Conservation (phyloP, 37 sponge, comb jelly and placozoan genomes). For the Chondrilla cf. caribensis region DNA sequence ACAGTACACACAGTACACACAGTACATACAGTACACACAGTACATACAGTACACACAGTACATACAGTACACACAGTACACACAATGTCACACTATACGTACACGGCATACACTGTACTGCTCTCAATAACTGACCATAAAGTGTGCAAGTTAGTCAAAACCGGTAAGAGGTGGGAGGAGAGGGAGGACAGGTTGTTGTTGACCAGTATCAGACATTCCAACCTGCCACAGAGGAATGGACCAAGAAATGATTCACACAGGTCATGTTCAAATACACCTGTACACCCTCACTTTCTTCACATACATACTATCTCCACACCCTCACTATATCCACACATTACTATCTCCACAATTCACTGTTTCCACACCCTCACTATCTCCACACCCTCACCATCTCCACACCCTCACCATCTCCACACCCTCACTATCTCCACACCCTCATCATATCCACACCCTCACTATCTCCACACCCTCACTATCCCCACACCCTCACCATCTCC, state of each 20-base stretch:
- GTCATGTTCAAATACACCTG: neutral
- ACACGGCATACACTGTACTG: no score
- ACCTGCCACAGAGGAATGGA: neutral
- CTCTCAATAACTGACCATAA: neutral
- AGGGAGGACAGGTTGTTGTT: slow-evolving; percentile 25
- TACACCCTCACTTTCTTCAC: neutral
- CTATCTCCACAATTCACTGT: no score
- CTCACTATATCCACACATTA: no score
- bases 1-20: no score
- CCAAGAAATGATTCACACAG: neutral
- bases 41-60: no score
- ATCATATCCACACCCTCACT: neutral
- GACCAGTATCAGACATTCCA: slow-evolving; percentile 2
- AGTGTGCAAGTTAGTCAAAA: slow-evolving; percentile 2
- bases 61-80: no score
- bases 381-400: no score
- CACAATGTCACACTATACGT: no score
- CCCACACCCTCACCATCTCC: no score
- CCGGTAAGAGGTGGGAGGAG: neutral
- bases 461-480: neutral
- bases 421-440: no score
- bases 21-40: no score
- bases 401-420: no score
- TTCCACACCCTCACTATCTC: neutral
- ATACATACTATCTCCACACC: neutral